phyloP scores from a whole-genome alignment of 2,888 invertebrate species.

The Eretmocerus hayati region DNA sequence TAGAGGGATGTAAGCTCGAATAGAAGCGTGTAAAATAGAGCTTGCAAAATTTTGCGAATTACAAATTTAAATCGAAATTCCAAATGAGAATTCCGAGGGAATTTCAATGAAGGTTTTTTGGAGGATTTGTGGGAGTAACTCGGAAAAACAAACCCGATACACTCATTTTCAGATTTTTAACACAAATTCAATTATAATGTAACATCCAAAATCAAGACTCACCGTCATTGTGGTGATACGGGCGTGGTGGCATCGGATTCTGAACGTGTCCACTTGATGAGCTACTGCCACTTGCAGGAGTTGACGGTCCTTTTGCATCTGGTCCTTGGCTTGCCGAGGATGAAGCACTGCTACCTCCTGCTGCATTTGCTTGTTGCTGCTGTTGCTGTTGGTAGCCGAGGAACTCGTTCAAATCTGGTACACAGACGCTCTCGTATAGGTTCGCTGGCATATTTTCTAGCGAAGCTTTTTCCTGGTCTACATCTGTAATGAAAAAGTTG shows the following conservation, averaged over 20 bases:
- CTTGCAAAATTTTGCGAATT: too few species aligned
- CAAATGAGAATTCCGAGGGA: too few species aligned
- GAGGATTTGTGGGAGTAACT: too few species aligned
- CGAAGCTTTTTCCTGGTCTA: constrained; percentile 69
- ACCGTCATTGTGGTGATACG: constrained; percentile 40
- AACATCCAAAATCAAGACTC: constrained; percentile 29
- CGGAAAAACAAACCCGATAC: too few species aligned
- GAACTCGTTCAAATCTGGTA: constrained; percentile 68
- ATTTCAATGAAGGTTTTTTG: too few species aligned
- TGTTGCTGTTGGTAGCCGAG: constrained; percentile 53
- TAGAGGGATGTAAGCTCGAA: too few species aligned
- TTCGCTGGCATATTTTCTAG: constrained; percentile 66
- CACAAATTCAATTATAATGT: too few species aligned
- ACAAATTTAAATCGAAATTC: too few species aligned
- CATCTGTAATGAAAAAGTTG: constrained; percentile 54
- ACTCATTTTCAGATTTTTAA: too few species aligned
- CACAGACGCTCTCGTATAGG: constrained; percentile 75
- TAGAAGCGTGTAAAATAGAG: too few species aligned
- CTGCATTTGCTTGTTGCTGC: constrained; percentile 44
- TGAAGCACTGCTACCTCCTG: constrained; percentile 35
- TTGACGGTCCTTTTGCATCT: background rate
- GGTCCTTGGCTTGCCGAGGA: constrained; percentile 13
- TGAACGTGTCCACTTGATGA: background rate
- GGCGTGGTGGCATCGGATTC: background rate
- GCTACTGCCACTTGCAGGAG: background rate